Percentiles rank a stretch among this genome's conserved stretches.
Conservation (phyloP, 2,113 vertebrate genomes). For the Neodon shergylaensis region DNA sequence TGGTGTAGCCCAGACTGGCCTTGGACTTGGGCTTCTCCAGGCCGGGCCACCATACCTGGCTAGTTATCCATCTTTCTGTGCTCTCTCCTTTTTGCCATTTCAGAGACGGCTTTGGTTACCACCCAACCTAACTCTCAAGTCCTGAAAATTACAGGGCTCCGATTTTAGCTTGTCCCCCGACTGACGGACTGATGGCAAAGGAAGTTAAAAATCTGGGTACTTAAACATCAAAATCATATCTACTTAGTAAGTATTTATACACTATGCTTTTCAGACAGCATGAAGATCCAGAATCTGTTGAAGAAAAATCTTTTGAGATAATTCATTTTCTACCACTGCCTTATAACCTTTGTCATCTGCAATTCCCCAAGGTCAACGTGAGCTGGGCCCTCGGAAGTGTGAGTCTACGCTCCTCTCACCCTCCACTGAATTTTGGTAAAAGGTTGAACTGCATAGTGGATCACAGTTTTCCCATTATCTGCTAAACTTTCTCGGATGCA, state of each 20-base stretch:
- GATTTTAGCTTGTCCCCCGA: neutral
- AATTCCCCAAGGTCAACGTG: neutral
- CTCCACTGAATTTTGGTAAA: neutral
- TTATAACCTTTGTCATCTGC: neutral
- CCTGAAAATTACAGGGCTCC: slow-evolving; percentile 21
- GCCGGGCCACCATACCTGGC: neutral
- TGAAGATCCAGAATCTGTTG: neutral
- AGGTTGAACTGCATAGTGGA: neutral
- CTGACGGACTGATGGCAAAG: slow-evolving; percentile 20
- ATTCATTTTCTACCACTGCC: neutral
- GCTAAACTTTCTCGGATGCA: slow-evolving; percentile 21
- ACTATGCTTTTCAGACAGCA: slow-evolving; percentile 26
- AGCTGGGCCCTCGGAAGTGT: neutral
- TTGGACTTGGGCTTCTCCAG: neutral
- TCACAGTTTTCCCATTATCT: neutral
- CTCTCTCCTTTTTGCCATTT: neutral
- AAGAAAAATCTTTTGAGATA: slow-evolving; percentile 55
- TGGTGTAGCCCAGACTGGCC: neutral
- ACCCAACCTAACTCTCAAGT: slow-evolving; percentile 16
- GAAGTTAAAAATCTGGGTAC: slow-evolving; percentile 39
- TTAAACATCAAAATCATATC: slow-evolving; percentile 12
- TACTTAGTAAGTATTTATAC: slow-evolving; percentile 30
- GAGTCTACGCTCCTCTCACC: neutral
- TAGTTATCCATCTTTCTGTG: neutral
- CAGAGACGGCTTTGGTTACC: neutral